Conservation (phyloP, 2,888 invertebrate genomes). For the Diaphora mendica region DNA sequence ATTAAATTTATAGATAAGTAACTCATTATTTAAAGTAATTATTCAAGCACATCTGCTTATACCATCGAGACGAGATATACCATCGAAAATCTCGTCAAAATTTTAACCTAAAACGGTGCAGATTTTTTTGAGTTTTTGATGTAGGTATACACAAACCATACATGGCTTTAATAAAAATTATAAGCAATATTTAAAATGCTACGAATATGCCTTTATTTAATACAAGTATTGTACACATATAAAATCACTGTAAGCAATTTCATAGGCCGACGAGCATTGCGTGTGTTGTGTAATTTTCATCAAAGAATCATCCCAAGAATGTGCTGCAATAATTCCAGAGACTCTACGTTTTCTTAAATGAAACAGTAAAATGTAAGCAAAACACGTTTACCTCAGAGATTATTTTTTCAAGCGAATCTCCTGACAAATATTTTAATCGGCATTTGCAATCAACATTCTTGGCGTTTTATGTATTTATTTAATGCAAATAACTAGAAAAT, state of each 20-base stretch:
- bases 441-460: constrained; percentile 47
- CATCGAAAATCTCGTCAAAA: too few species aligned
- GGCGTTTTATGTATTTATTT: constrained; percentile 27
- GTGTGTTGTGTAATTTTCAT: background rate
- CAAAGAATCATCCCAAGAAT: constrained; percentile 11
- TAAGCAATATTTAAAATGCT: too few species aligned
- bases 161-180: too few species aligned
- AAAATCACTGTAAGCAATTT: background rate
- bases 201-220: too few species aligned
- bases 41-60: too few species aligned
- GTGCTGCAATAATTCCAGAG: background rate
- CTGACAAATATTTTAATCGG: constrained; percentile 23
- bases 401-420: constrained; percentile 33
- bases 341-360: constrained; percentile 9
- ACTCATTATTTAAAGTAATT: too few species aligned
- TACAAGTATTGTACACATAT: background rate
- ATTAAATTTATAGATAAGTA: too few species aligned
- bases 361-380: constrained; percentile 9
- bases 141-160: too few species aligned
- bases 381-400: constrained; percentile 14
- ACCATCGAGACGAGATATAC: too few species aligned
- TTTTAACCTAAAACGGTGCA: too few species aligned
- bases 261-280: background rate
- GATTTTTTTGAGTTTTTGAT: too few species aligned
- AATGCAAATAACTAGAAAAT: constrained; percentile 37